phyloP scores from a whole-genome alignment of 2,113 vertebrate species.

The Cygnus atratus region DNA sequence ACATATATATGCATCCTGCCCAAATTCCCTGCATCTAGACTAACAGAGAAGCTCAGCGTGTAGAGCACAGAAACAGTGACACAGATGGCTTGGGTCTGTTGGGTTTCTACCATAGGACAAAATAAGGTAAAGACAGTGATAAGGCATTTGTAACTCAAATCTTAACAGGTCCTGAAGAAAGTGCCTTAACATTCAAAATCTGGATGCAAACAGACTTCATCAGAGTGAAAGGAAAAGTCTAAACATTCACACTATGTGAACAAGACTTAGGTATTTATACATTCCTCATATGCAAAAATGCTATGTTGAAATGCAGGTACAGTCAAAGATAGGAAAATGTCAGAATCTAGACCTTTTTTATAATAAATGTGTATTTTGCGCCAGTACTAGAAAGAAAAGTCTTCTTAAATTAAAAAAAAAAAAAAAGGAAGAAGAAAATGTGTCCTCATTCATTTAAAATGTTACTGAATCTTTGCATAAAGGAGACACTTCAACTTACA shows the following conservation, averaged over 20 bases:
- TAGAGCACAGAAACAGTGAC: background rate
- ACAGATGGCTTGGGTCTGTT: background rate
- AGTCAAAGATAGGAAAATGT: background rate
- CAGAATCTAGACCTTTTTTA: background rate
- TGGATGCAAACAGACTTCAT: background rate
- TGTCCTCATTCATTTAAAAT: background rate
- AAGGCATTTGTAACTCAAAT: background rate
- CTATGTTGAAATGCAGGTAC: background rate
- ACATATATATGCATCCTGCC: background rate
- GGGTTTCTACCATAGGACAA: background rate
- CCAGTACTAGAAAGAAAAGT: background rate
- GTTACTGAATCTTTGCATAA: background rate
- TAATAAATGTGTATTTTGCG: background rate
- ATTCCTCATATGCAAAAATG: background rate
- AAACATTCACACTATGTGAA: background rate
- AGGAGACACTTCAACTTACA: background rate
- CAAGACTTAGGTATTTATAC: background rate
- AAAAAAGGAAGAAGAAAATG: background rate
- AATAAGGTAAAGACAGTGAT: background rate
- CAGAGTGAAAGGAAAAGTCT: background rate
- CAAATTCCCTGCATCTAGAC: background rate
- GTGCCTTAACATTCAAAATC: background rate
- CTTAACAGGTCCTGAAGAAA: background rate
- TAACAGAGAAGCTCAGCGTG: background rate
- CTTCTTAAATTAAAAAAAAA: background rate